Evolutionary conservation across 2,797 vertebrate species (phyloP).

Genomic region (Crocidura indochinensis): DNA sequence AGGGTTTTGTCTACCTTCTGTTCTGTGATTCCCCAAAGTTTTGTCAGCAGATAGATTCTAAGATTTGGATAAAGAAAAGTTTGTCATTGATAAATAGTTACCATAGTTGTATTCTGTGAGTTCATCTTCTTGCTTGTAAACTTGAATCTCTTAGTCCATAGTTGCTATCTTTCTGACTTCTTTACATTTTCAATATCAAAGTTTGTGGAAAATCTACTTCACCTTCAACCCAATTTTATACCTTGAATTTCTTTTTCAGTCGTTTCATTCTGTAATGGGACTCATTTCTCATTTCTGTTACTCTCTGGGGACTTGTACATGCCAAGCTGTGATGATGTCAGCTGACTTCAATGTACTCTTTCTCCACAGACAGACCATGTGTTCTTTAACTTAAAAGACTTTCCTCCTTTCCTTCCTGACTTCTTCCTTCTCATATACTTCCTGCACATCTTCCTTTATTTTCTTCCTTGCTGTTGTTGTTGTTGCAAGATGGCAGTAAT

Average conservation of each 20-base stretch:
- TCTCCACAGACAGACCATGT: background rate
- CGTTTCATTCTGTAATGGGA: background rate
- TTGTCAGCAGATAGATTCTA: background rate
- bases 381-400: too few species aligned
- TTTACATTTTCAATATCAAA: background rate
- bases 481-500: accelerated
- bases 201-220: background rate
- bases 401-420: too few species aligned
- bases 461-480: background rate
- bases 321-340: too few species aligned
- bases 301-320: accelerated
- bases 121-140: background rate
- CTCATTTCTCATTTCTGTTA: background rate
- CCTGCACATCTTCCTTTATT: background rate
- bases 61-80: background rate
- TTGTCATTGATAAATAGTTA: background rate
- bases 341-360: too few species aligned
- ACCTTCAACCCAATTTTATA: background rate
- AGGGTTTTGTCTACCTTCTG: background rate
- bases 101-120: background rate
- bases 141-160: background rate
- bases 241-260: background rate
- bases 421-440: too few species aligned
- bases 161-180: background rate
- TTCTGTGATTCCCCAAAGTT: background rate